Conservation (phyloP, 2,888 invertebrate genomes). For the Osmoderma eremita region DNA sequence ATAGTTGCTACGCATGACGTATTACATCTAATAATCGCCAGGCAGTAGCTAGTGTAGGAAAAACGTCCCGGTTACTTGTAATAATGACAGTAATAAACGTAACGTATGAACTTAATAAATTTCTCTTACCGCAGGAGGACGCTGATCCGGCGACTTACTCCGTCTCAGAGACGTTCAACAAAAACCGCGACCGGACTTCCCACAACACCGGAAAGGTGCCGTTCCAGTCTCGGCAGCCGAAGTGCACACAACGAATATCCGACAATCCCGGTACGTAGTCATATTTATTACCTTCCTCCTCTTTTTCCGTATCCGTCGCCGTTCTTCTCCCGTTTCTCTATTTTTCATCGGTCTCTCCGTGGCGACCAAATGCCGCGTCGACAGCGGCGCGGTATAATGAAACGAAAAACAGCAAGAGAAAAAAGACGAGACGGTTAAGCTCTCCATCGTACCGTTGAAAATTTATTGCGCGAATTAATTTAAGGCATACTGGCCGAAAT, state of each 20-base stretch:
- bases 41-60: constrained; percentile 12
- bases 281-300: constrained; percentile 40
- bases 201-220: constrained; percentile 52
- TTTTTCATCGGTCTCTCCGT: constrained; percentile 1
- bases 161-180: constrained; percentile 50
- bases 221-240: constrained; percentile 49
- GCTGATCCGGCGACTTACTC: constrained; percentile 51
- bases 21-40: constrained; percentile 27
- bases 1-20: constrained; percentile 25
- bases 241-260: constrained; percentile 42
- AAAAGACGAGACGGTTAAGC: constrained; percentile 8
- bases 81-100: constrained; percentile 46
- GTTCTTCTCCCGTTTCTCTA: constrained; percentile 8
- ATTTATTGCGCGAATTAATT: constrained; percentile 40
- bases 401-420: constrained; percentile 16
- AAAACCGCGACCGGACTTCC: constrained; percentile 52
- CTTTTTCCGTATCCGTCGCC: constrained; percentile 16
- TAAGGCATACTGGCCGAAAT: constrained; percentile 25
- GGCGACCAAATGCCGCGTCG: constrained; percentile 2
- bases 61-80: constrained; percentile 31
- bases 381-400: constrained; percentile 12
- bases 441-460: constrained; percentile 21
- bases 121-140: constrained; percentile 46
- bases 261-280: constrained; percentile 49
- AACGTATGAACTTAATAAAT: constrained; percentile 49